Evolutionary conservation across 2,797 vertebrate species (phyloP).

Genomic region (Alosa sapidissima): DNA sequence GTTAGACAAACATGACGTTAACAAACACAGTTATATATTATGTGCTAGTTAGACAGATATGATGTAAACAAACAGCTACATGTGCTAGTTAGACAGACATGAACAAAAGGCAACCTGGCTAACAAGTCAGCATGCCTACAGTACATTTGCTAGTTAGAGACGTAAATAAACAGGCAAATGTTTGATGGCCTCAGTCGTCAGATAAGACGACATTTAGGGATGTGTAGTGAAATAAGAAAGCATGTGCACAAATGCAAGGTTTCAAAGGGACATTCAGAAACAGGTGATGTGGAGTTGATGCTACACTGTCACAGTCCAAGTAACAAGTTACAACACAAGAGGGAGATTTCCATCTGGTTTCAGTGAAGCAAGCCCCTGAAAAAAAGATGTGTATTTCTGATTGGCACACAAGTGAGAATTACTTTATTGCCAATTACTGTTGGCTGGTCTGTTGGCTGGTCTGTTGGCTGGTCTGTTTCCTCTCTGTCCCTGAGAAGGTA

Average conservation of each 20-base stretch:
- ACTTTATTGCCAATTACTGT: too few relatives aligned
- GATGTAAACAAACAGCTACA: too few relatives aligned
- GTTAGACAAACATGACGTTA: neutral
- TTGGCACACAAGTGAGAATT: too few relatives aligned
- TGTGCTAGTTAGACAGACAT: too few relatives aligned
- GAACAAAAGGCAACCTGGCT: too few relatives aligned
- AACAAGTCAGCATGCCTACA: too few relatives aligned
- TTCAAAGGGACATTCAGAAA: neutral
- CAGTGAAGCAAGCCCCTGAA: neutral
- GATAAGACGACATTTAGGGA: neutral
- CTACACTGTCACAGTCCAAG: neutral
- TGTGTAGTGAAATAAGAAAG: too few relatives aligned
- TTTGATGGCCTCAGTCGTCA: neutral
- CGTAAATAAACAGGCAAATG: neutral
- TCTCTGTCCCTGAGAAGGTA: neutral
- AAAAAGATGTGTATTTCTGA: neutral
- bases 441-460: too few relatives aligned
- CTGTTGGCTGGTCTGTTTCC: too few relatives aligned
- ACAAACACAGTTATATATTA: too few relatives aligned
- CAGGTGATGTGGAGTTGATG: neutral
- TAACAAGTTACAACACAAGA: neutral
- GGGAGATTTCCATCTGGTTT: neutral
- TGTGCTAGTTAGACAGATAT: too few relatives aligned
- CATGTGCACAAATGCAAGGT: neutral
- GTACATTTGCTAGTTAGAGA: constrained; percentile 4